Conservation (phyloP, 2,113 vertebrate genomes). For the rat (Rattus norvegicus) region GRCr8 NC_086024.1:137991001-137991500, state of each 20-base stretch:
- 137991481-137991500: slow-evolving; percentile 54
- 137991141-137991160: neutral
- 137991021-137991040: neutral
- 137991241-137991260: rapidly evolving
- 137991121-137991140: neutral
- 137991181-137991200: neutral
- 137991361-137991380: rapidly evolving
- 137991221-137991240: slow-evolving; percentile 49
- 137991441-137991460: rapidly evolving
- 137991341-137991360: rapidly evolving
- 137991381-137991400: rapidly evolving
- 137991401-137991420: rapidly evolving
- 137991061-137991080: too few relatives aligned
- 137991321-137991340: rapidly evolving
- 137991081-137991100: neutral
- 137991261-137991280: slow-evolving; percentile 63
- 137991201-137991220: neutral
- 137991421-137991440: neutral
- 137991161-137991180: neutral
- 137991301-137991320: rapidly evolving
- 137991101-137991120: neutral
- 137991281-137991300: slow-evolving; percentile 49
- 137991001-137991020: neutral
- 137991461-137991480: slow-evolving; percentile 5
- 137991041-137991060: neutral